A percentile compares a stretch with the other conserved stretches of the same genome.
phyloP scores from a whole-genome alignment of 1,140 invertebrate genomes.

The Eurosta solidaginis region DNA sequence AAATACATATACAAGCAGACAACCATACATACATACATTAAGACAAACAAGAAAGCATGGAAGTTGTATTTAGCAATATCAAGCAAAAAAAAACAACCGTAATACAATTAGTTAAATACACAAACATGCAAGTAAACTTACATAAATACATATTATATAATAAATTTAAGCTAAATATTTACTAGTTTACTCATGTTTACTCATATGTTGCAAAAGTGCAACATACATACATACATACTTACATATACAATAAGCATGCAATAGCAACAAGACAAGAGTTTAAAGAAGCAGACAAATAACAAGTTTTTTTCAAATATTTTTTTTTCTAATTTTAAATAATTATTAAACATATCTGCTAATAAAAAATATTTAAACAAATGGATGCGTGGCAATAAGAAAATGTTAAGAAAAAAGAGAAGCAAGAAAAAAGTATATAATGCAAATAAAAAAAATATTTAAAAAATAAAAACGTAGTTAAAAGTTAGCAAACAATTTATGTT shows the following conservation, averaged over 20 bases:
- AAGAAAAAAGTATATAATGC: neutral
- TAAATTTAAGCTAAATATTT: constrained; percentile 2
- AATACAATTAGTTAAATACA: too few relatives aligned
- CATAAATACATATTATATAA: neutral
- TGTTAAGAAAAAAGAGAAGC: neutral
- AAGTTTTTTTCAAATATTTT: neutral
- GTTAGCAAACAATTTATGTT: constrained; percentile 9
- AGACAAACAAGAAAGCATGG: too few relatives aligned
- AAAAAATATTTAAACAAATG: neutral
- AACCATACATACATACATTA: neutral
- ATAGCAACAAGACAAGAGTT: neutral
- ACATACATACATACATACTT: neutral
- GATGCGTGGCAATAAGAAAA: constrained; percentile 19
- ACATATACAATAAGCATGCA: neutral
- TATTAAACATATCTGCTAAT: neutral
- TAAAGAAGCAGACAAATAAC: neutral
- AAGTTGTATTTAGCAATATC: too few relatives aligned
- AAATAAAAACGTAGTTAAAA: neutral
- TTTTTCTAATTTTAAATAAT: neutral
- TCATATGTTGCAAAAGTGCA: neutral
- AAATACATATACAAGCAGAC: neutral
- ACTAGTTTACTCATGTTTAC: constrained; percentile 13
- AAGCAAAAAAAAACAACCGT: too few relatives aligned
- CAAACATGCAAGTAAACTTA: neutral
- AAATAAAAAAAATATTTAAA: neutral